Evolutionary conservation across 2,888 invertebrate species (phyloP).

Genomic region (Amaurobius ferox): DNA sequence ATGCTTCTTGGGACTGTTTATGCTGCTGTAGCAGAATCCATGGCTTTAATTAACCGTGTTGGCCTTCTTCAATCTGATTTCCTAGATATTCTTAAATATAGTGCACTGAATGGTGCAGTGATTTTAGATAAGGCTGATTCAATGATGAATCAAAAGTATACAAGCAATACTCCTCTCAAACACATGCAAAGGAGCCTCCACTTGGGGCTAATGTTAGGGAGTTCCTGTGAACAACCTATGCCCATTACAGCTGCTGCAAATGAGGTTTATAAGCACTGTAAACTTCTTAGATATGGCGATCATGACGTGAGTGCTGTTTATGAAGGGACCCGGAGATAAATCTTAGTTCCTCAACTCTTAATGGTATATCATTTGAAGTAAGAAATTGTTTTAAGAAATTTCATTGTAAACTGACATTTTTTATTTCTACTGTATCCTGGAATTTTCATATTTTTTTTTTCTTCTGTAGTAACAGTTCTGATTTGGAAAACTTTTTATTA

Average conservation of each 20-base stretch:
- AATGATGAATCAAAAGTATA: background rate
- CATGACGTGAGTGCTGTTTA: conserved; percentile 32
- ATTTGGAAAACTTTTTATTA: no score
- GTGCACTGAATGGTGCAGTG: conserved; percentile 84
- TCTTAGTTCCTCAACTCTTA: background rate
- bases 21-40: conserved; percentile 93
- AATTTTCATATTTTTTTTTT: no score
- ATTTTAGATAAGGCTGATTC: conserved; percentile 27
- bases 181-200: conserved; percentile 97
- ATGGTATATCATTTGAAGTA: background rate
- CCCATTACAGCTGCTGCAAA: conserved; percentile 94
- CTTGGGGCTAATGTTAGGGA: conserved; percentile 90
- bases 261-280: conserved; percentile 81
- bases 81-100: conserved; percentile 90
- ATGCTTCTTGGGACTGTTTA: conserved; percentile 91
- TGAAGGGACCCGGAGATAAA: background rate
- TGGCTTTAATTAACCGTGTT: conserved; percentile 94
- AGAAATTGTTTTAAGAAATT: no score
- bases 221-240: conserved; percentile 92
- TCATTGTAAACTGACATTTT: no score
- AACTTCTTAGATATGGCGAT: conserved; percentile 13
- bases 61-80: conserved; percentile 93
- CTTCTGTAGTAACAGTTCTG: no score
- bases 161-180: conserved; percentile 84
- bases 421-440: no score